Conservation (phyloP, 2,797 vertebrate species). For the Semaprochilodus insignis region DNA sequence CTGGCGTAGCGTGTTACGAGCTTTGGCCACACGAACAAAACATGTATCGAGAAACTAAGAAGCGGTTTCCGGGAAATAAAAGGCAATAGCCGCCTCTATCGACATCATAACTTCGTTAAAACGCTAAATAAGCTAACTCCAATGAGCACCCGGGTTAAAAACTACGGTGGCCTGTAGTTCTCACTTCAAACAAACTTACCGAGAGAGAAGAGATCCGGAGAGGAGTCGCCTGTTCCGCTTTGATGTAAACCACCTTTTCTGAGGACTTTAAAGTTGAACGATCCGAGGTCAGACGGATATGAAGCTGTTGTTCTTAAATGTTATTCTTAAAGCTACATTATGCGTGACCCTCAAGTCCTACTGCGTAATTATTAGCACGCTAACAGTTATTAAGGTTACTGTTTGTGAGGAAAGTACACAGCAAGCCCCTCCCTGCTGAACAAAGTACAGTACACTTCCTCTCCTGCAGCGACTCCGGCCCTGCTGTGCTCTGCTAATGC, state of each 20-base stretch:
- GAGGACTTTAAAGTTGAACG: not conserved
- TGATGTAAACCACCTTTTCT: constrained; percentile 63
- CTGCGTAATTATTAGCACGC: constrained; percentile 5
- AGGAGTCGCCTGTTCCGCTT: constrained; percentile 79
- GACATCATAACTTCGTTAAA: too few species aligned
- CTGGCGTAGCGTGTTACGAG: not conserved
- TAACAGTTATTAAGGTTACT: constrained; percentile 59
- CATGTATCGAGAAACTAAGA: not conserved
- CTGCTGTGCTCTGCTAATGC: not conserved
- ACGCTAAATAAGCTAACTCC: not conserved
- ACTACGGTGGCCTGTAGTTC: not conserved
- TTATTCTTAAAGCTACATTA: constrained; percentile 63
- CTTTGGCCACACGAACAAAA: not conserved
- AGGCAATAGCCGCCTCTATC: not conserved
- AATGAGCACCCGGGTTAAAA: not conserved
- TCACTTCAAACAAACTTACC: constrained; percentile 71
- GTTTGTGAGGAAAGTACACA: constrained; percentile 72
- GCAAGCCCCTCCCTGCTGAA: constrained; percentile 78
- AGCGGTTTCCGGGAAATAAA: not conserved
- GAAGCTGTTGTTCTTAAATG: too few species aligned
- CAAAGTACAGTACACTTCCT: constrained; percentile 62
- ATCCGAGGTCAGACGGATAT: not conserved
- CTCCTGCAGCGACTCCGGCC: constrained; percentile 53
- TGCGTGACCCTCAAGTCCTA: constrained; percentile 32
- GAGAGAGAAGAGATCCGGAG: constrained; percentile 26